These are phyloP conservation scores for Chironomus striatipennis DNA, from an alignment of 1,140 invertebrate genomes.

Conservation along the genomic window DNA sequence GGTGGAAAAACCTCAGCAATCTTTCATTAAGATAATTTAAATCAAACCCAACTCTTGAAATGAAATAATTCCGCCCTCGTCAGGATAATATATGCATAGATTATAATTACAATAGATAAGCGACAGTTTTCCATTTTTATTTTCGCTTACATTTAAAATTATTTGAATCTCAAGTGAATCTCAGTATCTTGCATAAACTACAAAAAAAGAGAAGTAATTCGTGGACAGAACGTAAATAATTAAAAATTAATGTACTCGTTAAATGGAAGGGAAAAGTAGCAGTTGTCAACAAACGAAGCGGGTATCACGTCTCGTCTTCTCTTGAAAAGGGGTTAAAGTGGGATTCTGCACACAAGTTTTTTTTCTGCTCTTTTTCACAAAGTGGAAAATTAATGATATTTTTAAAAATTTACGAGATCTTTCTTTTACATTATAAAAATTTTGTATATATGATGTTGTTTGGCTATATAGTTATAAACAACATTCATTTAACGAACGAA, in stretches of 20 bases:
- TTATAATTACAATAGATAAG: background rate
- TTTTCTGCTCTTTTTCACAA: background rate
- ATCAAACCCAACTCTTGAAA: too few relatives aligned
- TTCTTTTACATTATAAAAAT: background rate
- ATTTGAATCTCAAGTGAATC: background rate
- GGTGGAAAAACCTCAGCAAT: too few relatives aligned
- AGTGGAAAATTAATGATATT: constrained; percentile 17
- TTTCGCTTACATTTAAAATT: background rate
- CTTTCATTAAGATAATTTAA: too few relatives aligned
- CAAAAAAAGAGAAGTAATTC: background rate
- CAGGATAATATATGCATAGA: background rate
- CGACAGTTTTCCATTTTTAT: background rate
- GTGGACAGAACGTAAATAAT: constrained; percentile 16
- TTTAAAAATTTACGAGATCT: background rate
- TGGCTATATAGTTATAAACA: background rate
- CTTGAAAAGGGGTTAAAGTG: background rate
- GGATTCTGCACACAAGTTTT: background rate
- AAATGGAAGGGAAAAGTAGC: constrained; percentile 22
- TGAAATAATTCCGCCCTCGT: background rate
- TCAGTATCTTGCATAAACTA: background rate
- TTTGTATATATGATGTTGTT: background rate
- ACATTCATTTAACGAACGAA: background rate
- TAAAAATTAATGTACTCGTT: constrained; percentile 20
- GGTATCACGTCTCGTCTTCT: background rate
- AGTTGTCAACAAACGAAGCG: constrained; percentile 14